A percentile compares a stretch with the other conserved stretches of the same genome.
Evolutionary conservation across 1,140 invertebrate genomes (phyloP).

Genomic region (Ceratosolen fusciceps): DNA sequence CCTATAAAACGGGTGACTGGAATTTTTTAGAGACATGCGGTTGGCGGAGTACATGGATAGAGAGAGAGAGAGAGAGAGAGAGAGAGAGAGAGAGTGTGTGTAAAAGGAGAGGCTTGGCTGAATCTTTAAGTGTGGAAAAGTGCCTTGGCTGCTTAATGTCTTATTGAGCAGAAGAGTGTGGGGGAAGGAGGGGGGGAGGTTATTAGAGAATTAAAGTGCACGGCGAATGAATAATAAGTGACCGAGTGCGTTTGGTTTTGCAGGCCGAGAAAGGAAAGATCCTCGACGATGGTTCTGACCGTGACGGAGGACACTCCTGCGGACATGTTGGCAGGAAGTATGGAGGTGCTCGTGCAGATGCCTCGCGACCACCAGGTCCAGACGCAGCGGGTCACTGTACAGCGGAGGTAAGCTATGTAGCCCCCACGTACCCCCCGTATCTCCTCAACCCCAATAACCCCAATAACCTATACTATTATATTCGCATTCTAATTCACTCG

Average conservation of each 20-base stretch:
- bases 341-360: conserved; percentile 81
- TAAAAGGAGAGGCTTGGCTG: no score
- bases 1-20: neutral
- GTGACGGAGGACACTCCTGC: conserved; percentile 83
- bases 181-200: no score
- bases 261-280: conserved; percentile 65
- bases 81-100: no score
- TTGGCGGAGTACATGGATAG: no score
- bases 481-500: neutral
- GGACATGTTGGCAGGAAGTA: conserved; percentile 82
- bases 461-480: neutral
- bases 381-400: conserved; percentile 74
- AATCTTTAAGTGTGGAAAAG: no score
- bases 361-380: conserved; percentile 76
- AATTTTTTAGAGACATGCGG: neutral
- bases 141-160: no score
- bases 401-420: conserved; percentile 80
- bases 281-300: conserved; percentile 72
- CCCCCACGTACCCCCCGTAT: no score
- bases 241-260: conserved; percentile 42
- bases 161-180: no score
- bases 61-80: neutral
- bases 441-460: no score
- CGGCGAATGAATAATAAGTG: neutral
- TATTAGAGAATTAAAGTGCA: no score